Evolutionary conservation across 2,888 invertebrate species (phyloP).

Genomic region (Caenorhabditis parvicauda): DNA sequence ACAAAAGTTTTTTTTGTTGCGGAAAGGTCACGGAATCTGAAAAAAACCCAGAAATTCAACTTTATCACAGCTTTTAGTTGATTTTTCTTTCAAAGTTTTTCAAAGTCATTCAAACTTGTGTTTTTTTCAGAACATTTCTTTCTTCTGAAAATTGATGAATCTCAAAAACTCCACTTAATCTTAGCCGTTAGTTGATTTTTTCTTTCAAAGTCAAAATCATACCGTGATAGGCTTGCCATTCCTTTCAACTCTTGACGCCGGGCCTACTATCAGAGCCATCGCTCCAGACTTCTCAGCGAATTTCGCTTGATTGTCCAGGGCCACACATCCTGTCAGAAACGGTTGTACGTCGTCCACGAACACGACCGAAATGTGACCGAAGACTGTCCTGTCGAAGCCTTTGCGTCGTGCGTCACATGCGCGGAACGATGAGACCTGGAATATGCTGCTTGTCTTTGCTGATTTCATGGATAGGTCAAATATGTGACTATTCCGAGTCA

Average conservation of each 20-base stretch:
- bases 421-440: constrained; percentile 45
- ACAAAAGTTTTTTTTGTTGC: neutral
- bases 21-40: no score
- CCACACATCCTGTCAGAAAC: constrained; percentile 46
- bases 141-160: no score
- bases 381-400: constrained; percentile 40
- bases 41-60: no score
- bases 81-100: no score
- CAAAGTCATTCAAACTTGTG: neutral
- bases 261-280: constrained; percentile 44
- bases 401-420: constrained; percentile 41
- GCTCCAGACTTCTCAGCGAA: constrained; percentile 51
- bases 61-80: no score
- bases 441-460: constrained; percentile 18
- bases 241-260: constrained; percentile 31
- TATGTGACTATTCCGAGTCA: no score
- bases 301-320: constrained; percentile 47
- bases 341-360: constrained; percentile 50
- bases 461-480: no score
- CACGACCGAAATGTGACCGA: constrained; percentile 47
- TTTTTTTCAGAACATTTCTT: neutral
- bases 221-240: constrained; percentile 31
- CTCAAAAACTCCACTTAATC: no score
- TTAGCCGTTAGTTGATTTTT: no score
- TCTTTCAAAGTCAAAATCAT: constrained; percentile 7